Evolutionary conservation across 2,113 vertebrate species (phyloP).

Genomic region (Dasyprocta punctata): DNA sequence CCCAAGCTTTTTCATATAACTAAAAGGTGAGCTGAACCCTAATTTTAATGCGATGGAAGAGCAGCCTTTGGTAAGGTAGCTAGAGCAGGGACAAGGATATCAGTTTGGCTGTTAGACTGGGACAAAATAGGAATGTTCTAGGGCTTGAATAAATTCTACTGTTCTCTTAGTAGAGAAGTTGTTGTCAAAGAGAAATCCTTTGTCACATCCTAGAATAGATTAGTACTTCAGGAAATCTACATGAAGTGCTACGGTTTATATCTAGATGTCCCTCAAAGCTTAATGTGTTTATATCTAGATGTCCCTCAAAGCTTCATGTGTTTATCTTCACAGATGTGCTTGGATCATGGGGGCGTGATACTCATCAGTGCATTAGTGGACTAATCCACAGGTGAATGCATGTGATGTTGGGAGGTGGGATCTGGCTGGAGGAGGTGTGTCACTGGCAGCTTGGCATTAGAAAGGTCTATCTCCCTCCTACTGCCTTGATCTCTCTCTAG

Average conservation of each 20-base stretch:
- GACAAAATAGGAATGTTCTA: background rate
- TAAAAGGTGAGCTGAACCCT: background rate
- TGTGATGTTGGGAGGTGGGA: background rate
- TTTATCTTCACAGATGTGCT: background rate
- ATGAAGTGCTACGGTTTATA: background rate
- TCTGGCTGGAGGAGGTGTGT: background rate
- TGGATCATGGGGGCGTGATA: background rate
- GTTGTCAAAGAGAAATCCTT: background rate
- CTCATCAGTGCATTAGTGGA: background rate
- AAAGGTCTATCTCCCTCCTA: background rate
- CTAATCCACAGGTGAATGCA: too few relatives aligned
- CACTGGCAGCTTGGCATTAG: background rate
- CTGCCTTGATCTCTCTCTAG: background rate
- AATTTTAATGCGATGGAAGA: background rate
- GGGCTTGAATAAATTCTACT: background rate
- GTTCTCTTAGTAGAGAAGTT: background rate
- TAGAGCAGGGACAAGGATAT: background rate
- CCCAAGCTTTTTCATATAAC: background rate
- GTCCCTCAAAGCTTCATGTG: background rate
- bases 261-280: background rate
- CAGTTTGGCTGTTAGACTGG: background rate
- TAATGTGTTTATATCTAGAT: background rate
- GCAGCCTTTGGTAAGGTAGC: conserved; percentile 1
- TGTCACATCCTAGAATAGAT: background rate
- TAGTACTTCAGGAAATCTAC: background rate